Base-by-base conservation (phyloP, 2,888 invertebrate genomes). In the Chaetoderma sp. region DNA sequence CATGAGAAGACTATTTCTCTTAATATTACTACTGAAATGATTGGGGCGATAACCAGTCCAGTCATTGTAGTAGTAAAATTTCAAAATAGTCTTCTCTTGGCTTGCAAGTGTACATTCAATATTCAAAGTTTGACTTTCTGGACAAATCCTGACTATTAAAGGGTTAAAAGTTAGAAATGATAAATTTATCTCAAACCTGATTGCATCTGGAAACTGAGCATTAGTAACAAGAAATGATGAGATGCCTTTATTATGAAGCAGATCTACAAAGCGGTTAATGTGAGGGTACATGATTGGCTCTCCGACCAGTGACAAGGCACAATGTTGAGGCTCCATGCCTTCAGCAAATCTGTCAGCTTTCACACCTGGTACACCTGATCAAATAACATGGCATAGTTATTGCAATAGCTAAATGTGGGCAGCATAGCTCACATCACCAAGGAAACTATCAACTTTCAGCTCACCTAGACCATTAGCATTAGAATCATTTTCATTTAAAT, bases 271-370 rank as follows among this genome's bases (percentile, higher is more conserved):
- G 59, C 79, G 82, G 80, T 89, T 89, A 64, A 90, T 90, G 76
- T 89, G 87, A 16, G 90, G 90, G 80, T 90, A 90, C 90, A 90
- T 90, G 68, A 90, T 90, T 1, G 90, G 90, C 74, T 90, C 90
- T 6, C 90, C 90, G 4, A 90, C 90, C 18, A 90, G 81, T 2
- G 90, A 90, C 56, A 90, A 79, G 42, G 90, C 90, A 82, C 90
- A 90, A 75, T 90, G 90, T 63, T 85, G 74, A 0, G 87, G 88
- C 52, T 78, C 68, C 74, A 89, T 70, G 8, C 88, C 90, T 80
- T 90, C 90, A 13, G 80, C 80, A 52, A 89, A 79, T 65, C 88
- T 82, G 50, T 89, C 88, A 32, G 85, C 79, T 36, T 85, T 74
- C 1, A 90, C 90, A 30, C 90, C 90, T 8, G 90, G 90, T 25